Conservation (phyloP, 2,113 vertebrate species). For the Phainopepla nitens region DNA sequence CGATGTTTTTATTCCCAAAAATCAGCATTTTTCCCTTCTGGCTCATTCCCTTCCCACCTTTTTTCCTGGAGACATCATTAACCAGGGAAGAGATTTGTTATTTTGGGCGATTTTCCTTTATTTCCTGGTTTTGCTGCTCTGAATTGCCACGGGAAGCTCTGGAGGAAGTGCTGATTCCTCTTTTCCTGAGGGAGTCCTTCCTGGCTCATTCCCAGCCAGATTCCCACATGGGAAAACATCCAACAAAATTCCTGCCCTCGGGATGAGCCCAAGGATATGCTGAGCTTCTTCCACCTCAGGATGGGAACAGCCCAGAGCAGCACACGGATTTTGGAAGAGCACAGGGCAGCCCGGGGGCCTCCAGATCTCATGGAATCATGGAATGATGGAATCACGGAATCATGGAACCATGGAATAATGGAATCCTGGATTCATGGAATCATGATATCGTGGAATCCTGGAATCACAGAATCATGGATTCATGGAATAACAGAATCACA, state of each 20-base stretch:
- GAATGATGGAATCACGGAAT: not conserved
- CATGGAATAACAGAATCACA: not conserved
- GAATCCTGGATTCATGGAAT: not conserved
- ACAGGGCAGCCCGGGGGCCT: not conserved
- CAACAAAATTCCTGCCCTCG: not conserved
- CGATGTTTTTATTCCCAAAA: not conserved
- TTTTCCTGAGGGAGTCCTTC: not conserved
- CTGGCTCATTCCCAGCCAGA: not conserved
- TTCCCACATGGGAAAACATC: not conserved
- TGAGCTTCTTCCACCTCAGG: accelerated
- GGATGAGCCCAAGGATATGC: not conserved
- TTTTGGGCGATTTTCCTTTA: not conserved
- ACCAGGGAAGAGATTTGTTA: not conserved
- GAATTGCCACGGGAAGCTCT: not conserved
- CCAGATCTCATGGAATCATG: not conserved
- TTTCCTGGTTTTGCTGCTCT: not conserved
- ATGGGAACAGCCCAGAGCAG: accelerated
- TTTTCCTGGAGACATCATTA: not conserved
- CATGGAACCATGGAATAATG: not conserved
- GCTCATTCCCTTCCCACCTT: not conserved
- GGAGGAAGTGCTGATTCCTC: not conserved
- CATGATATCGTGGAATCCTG: not conserved
- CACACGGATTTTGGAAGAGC: accelerated
- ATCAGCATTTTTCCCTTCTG: not conserved
- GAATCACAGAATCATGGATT: not conserved